Conservation (phyloP, 1,140 invertebrate genomes). For the Leptopilina boulardi region DNA sequence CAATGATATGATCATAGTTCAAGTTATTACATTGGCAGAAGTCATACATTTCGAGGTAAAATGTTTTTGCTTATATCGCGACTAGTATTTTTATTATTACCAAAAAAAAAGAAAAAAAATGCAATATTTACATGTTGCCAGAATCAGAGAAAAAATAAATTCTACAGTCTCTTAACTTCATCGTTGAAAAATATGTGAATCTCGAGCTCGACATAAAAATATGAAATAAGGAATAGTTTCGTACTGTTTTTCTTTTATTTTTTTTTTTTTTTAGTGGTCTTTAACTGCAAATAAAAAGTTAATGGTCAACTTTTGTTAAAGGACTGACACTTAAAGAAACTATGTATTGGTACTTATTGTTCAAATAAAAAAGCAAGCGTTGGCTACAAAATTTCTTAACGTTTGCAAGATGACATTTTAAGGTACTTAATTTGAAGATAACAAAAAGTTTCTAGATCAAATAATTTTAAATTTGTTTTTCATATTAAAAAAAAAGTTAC, state of each 20-base stretch:
- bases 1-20: slow-evolving; percentile 64
- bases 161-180: background rate
- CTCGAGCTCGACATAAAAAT: background rate
- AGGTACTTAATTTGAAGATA: background rate
- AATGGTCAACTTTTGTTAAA: slow-evolving; percentile 1
- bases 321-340: background rate
- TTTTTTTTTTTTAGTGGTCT: background rate
- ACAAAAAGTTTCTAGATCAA: background rate
- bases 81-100: slow-evolving; percentile 57
- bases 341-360: background rate
- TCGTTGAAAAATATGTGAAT: slow-evolving; percentile 2
- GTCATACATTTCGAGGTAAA: slow-evolving; percentile 54
- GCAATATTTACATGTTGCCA: slow-evolving; percentile 53
- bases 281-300: background rate
- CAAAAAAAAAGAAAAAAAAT: slow-evolving; percentile 4
- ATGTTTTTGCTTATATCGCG: slow-evolving; percentile 53
- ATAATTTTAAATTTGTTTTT: no score
- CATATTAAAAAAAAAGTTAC: no score
- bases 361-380: background rate
- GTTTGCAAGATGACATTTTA: background rate
- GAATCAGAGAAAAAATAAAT: slow-evolving; percentile 35
- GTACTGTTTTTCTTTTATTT: background rate
- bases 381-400: background rate
- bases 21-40: slow-evolving; percentile 58
- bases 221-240: background rate